These are phyloP conservation scores for Triplophysa siluroides DNA, from an alignment of 2,113 vertebrate species.

Conservation along the genomic window DNA sequence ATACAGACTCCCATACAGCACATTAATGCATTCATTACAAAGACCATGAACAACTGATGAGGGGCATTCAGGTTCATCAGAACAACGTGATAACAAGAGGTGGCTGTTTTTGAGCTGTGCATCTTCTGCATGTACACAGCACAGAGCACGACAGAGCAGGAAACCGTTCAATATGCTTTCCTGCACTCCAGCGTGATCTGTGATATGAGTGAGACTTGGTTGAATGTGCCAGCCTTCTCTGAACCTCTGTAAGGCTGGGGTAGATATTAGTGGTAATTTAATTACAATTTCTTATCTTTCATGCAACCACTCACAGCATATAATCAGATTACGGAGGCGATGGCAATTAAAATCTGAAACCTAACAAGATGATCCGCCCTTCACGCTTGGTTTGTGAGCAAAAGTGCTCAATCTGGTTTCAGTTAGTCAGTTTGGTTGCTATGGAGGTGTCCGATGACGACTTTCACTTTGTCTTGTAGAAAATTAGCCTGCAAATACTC, in stretches of 20 bases:
- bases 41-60: too few relatives aligned
- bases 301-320: conserved; percentile 45
- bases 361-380: conserved; percentile 56
- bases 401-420: conserved; percentile 32
- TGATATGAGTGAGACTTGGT: conserved; percentile 9
- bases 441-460: background rate
- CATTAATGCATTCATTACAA: background rate
- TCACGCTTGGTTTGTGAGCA: conserved; percentile 53
- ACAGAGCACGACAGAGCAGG: conserved; percentile 5
- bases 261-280: conserved; percentile 57
- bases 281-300: conserved; percentile 57
- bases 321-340: conserved; percentile 60
- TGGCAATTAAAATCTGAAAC: conserved; percentile 59
- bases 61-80: background rate
- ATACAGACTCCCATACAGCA: too few relatives aligned
- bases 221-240: conserved; percentile 26
- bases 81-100: background rate
- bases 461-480: background rate
- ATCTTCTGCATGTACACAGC: background rate
- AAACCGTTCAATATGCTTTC: conserved; percentile 3
- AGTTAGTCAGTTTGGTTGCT: conserved; percentile 33
- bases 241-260: conserved; percentile 24
- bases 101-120: background rate
- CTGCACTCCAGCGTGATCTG: conserved; percentile 4
- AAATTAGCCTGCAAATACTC: background rate